Evolutionary conservation across 2,113 vertebrate species (phyloP).

Genomic region (Pelmatolapia mariae): DNA sequence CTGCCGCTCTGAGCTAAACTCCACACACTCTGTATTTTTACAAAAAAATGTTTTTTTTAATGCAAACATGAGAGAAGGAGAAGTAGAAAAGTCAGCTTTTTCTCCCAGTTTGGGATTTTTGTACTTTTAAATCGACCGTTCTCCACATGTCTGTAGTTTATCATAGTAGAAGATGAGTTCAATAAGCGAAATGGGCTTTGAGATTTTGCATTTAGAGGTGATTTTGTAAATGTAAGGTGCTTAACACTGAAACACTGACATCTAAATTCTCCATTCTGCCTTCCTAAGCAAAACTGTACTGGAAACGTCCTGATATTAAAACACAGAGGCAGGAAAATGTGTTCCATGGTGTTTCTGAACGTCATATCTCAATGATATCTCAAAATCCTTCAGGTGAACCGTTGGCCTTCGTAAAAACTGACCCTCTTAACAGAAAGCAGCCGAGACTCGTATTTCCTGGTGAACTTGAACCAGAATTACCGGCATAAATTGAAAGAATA

Average conservation of each 20-base stretch:
- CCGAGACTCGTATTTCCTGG: not conserved
- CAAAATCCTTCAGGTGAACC: not conserved
- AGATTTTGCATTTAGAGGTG: fast-evolving
- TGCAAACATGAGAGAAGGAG: fast-evolving
- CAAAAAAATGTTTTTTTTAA: not conserved
- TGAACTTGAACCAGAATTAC: not conserved
- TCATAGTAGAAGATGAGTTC: fast-evolving
- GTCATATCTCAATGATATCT: not conserved
- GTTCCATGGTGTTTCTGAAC: not conserved
- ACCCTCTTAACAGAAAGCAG: not conserved
- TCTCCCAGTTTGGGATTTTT: not conserved
- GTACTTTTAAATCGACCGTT: not conserved
- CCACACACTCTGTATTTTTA: not conserved
- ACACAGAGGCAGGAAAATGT: not conserved
- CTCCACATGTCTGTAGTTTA: not conserved
- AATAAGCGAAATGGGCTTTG: fast-evolving
- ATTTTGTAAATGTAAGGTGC: not conserved
- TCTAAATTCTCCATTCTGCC: not conserved
- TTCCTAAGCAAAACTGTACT: not conserved
- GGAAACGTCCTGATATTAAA: not conserved
- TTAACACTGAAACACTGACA: not conserved
- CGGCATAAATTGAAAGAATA: fast-evolving
- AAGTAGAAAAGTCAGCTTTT: fast-evolving
- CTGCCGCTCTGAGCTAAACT: not conserved
- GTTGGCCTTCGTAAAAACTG: not conserved